These are phyloP conservation scores for Drosophila fungiperda DNA, from an alignment of 2,888 invertebrate genomes.

Conservation along the genomic window DNA sequence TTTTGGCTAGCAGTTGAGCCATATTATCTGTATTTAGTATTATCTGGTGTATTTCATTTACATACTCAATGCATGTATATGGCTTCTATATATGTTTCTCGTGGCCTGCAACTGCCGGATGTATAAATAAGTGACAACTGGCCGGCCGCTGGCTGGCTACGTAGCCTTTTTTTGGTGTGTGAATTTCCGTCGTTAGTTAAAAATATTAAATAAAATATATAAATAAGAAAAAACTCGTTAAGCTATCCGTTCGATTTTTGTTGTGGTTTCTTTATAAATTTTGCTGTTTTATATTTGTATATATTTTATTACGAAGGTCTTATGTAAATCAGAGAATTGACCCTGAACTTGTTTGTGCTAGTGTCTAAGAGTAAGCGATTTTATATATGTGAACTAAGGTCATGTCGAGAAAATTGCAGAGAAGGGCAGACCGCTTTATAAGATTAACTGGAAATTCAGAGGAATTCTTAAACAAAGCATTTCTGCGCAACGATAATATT, in stretches of 20 bases:
- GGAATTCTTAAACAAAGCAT: neutral
- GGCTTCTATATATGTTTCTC: slow-evolving; percentile 28
- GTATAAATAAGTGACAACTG: slow-evolving; percentile 78
- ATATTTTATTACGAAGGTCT: slow-evolving; percentile 47
- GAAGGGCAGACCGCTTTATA: slow-evolving; percentile 13
- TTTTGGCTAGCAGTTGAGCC: slow-evolving; percentile 21
- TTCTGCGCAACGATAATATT: neutral
- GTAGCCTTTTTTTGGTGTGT: slow-evolving; percentile 39
- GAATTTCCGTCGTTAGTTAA: slow-evolving; percentile 62
- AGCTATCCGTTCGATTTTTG: slow-evolving; percentile 52
- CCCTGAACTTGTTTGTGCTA: slow-evolving; percentile 52
- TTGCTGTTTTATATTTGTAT: slow-evolving; percentile 10
- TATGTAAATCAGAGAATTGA: slow-evolving; percentile 48
- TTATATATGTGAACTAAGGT: slow-evolving; percentile 23
- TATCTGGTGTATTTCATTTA: slow-evolving; percentile 45
- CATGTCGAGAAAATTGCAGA: slow-evolving; percentile 22
- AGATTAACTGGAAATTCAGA: neutral
- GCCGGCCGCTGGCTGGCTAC: slow-evolving; percentile 55
- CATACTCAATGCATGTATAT: slow-evolving; percentile 26
- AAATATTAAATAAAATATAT: slow-evolving; percentile 24
- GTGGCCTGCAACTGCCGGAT: slow-evolving; percentile 63
- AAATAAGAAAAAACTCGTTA: slow-evolving; percentile 30
- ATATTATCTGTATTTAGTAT: slow-evolving; percentile 44
- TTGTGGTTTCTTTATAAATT: slow-evolving; percentile 29
- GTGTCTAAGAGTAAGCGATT: slow-evolving; percentile 2